Evolutionary conservation across 2,797 vertebrate species (phyloP).

Genomic region (Paramormyrops hopkinsi): DNA sequence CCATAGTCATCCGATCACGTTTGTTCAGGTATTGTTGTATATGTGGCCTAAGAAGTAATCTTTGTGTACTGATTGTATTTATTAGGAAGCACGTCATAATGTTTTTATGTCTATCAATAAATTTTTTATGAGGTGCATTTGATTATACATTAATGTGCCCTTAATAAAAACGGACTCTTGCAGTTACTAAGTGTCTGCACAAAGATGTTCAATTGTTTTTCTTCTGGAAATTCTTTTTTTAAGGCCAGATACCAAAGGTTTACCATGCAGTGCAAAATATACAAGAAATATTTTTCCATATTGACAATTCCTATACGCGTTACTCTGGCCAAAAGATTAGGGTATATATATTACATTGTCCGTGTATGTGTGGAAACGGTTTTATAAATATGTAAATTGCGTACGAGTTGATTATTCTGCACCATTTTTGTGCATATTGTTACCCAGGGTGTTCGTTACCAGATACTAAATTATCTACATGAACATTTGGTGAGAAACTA

Average conservation of each 20-base stretch:
- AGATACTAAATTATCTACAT: not conserved
- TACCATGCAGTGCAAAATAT: not conserved
- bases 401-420: not conserved
- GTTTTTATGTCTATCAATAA: slow-evolving; percentile 96
- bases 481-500: not conserved
- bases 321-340: not conserved
- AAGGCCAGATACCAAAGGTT: not conserved
- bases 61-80: slow-evolving; percentile 66
- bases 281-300: not conserved
- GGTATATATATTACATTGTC: not conserved
- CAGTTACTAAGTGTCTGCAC: slow-evolving; percentile 44
- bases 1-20: slow-evolving; percentile 38
- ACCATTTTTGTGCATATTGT: not conserved
- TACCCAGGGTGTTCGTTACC: not conserved
- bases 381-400: not conserved
- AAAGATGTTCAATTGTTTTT: slow-evolving; percentile 23
- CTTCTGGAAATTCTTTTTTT: slow-evolving; percentile 12
- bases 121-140: slow-evolving; percentile 97
- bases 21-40: slow-evolving; percentile 28
- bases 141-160: slow-evolving; percentile 90
- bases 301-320: not conserved
- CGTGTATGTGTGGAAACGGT: not conserved
- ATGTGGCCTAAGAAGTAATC: slow-evolving; percentile 39
- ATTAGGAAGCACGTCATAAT: slow-evolving; percentile 84
- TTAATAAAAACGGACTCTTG: slow-evolving; percentile 78